Base-by-base conservation (phyloP, 2,888 invertebrate species). In the Drosophila basisetae region DNA sequence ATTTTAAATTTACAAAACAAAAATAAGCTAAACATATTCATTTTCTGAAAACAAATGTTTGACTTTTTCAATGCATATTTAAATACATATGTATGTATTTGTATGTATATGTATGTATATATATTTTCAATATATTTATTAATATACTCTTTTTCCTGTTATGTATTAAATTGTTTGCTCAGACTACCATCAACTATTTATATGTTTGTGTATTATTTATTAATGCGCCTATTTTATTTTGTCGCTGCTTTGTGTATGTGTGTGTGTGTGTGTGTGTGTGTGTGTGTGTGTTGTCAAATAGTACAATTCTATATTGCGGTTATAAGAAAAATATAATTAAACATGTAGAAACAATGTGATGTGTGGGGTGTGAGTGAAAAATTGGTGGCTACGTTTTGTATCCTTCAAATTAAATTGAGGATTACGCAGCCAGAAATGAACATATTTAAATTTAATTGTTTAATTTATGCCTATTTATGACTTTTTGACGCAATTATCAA, bases 401-500 rank as follows among this genome's bases (percentile, higher is more conserved):
- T 30, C 53, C 64, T 16, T 31, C 25, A 33, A 28, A 47, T 18
- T 62, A 1, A 10, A 30, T 25, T 35, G 28, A 25, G 35, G 33
- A n/a, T 25, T 18, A 1, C 55, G 25, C 63, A 41, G 63, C 56
- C 87, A 30, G 63, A 63, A 66, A 30, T 56, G 58, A 58, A 47
- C 22, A 63, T 65, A 39, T 55, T 76, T 64, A 52, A 64, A 67
- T 84, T 68, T 69, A 78, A 52, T 82, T 73, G 59, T 84, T 73
- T 61, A 80, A 69, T 63, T 84, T 56, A 83, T 80, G 80, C 85
- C 73, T 83, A 84, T 82, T 88, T 84, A 90, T 84, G 91, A 89
- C 91, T 84, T 84, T 84, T 83, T 90, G 69, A 84, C 88, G 90
- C 90, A 83, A 90, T 79, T 86, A 86, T 68, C 83, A 73, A 71